Percentiles rank a stretch among this genome's conserved stretches.
Evolutionary conservation across 1,140 invertebrate species (phyloP).

Genomic region (Spodoptera frugiperda): DNA sequence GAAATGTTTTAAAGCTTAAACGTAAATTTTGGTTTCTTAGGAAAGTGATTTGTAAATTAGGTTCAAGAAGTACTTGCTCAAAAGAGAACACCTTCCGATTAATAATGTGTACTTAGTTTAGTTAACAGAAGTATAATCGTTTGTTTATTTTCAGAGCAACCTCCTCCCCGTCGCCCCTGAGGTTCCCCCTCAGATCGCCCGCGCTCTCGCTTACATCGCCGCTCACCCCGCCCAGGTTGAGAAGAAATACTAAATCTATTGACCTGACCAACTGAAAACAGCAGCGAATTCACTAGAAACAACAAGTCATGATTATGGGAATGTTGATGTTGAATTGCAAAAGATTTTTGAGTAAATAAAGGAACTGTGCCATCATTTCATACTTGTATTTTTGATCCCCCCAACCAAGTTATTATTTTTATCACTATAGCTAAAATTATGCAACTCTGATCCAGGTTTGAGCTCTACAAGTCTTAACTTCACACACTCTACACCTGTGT

Average conservation of each 20-base stretch:
- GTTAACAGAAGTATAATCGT: not conserved
- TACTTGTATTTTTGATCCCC: conserved; percentile 1
- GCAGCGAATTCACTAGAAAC: not conserved
- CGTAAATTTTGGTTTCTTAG: no score
- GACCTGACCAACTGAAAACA: not conserved
- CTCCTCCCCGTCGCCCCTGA: conserved; percentile 28
- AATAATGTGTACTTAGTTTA: not conserved
- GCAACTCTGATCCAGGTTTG: no score
- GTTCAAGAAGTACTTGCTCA: no score
- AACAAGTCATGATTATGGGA: not conserved
- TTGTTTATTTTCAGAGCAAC: conserved; percentile 10
- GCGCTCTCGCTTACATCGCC: conserved; percentile 30
- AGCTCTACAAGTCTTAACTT: no score
- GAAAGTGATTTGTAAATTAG: no score
- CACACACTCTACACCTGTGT: no score
- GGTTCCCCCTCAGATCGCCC: conserved; percentile 1
- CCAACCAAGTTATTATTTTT: no score
- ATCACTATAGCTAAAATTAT: no score
- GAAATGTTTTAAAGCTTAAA: no score
- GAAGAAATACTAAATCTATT: conserved; percentile 24
- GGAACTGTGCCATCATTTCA: conserved; percentile 43
- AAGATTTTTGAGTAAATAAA: conserved; percentile 26
- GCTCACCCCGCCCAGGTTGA: not conserved
- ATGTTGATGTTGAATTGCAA: conserved; percentile 17
- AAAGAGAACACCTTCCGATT: no score